Percentiles rank a stretch among this genome's conserved stretches.
Conservation (phyloP, 2,797 vertebrate genomes). For the Gambelia wislizenii region DNA sequence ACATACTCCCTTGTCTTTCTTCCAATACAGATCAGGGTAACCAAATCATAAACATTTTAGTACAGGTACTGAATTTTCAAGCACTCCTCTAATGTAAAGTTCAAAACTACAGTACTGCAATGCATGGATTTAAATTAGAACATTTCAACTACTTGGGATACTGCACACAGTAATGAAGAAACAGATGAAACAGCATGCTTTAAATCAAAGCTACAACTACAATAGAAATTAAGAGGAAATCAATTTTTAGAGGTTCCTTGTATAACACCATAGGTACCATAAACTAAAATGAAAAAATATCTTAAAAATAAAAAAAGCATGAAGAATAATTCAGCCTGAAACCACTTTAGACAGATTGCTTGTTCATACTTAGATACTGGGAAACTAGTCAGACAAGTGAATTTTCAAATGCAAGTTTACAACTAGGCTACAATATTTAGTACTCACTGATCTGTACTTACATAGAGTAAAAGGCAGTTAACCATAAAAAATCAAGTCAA, state of each 20-base stretch:
- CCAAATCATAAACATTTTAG: neutral
- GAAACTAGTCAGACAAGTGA: slow-evolving; percentile 54
- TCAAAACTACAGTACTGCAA: neutral
- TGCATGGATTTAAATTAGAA: neutral
- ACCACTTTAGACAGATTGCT: slow-evolving; percentile 47
- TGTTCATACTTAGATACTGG: slow-evolving; percentile 37
- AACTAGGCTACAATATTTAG: neutral
- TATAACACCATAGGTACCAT: neutral
- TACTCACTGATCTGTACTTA: neutral
- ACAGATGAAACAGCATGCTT: slow-evolving; percentile 5
- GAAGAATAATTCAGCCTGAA: slow-evolving; percentile 47
- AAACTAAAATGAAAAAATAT: slow-evolving; percentile 28
- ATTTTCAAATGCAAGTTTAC: slow-evolving; percentile 34
- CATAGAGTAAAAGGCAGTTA: neutral
- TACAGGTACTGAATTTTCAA: neutral
- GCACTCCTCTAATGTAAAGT: neutral
- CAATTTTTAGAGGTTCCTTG: slow-evolving; percentile 4
- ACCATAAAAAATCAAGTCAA: neutral
- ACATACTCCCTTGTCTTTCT: neutral
- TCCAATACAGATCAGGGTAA: neutral
- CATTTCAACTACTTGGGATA: neutral
- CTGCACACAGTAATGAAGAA: slow-evolving; percentile 32
- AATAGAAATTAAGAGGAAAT: slow-evolving; percentile 35
- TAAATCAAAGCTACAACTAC: slow-evolving; percentile 10
- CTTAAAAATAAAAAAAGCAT: slow-evolving; percentile 34